Conservation (phyloP, 2,797 vertebrate species). For the Mormyrops boulengeri region DNA sequence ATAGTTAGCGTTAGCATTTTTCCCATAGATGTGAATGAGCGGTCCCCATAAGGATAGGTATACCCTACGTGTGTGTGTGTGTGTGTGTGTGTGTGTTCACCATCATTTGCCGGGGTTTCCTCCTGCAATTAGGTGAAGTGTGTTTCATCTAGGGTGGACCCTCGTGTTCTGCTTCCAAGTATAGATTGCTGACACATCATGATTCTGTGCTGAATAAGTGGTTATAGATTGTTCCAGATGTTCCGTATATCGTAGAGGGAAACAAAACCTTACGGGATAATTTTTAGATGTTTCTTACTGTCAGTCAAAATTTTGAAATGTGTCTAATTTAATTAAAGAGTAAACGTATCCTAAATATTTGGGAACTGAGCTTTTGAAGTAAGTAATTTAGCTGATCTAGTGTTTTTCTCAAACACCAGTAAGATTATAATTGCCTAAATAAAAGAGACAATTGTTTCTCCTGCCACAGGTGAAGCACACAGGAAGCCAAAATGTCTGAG, state of each 20-base stretch:
- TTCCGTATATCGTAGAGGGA: not conserved
- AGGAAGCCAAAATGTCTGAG: constrained; percentile 8
- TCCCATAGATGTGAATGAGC: too few species aligned
- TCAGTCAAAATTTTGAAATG: not conserved
- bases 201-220: not conserved
- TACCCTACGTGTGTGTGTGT: not conserved
- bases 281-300: not conserved
- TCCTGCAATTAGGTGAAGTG: not conserved
- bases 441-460: not conserved
- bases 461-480: not conserved
- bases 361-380: not conserved
- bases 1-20: too few species aligned
- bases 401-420: not conserved
- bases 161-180: not conserved
- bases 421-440: not conserved
- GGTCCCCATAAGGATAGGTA: too few species aligned
- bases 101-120: not conserved
- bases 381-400: not conserved
- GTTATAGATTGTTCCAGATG: not conserved
- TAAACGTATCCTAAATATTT: not conserved
- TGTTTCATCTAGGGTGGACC: not conserved
- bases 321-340: not conserved
- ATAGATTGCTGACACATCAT: not conserved
- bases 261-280: not conserved
- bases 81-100: not conserved